Evolutionary conservation across 2,113 vertebrate species (phyloP), one percentile per base, ranked within the genome.

Genomic region (Nothobranchius furzeri): DNA sequence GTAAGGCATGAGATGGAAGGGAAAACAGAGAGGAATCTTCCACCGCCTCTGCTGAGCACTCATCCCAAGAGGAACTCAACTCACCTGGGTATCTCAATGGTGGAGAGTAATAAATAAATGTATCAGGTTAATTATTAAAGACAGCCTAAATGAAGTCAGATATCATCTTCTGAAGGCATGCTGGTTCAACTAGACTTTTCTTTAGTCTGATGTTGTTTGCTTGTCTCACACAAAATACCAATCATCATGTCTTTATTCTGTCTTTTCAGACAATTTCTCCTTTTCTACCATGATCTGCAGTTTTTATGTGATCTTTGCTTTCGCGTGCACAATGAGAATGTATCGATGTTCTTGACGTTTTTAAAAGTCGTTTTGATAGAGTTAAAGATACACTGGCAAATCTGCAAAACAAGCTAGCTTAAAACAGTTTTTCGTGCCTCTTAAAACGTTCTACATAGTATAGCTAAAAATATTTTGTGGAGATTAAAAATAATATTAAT

Each of bases 81-180:
- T 88, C 89, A 92, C 90, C 87, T 88, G 87, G 87, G 87, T 87
- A 78, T 86, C 71, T 84, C 64, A 25, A 48, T 62, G 73, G 69
- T 46, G 70, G 68, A 85, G 70, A 67, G 81, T 64, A 73, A 91
- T 92, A 90, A 90, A 91, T 89, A 89, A 75, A 88, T 79, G 81
- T 64, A 81, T 76, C 37, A 56, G 70, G 83, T 90, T 92, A 88
- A 93, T 90, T 88, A 91, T 90, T 92, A 81, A 92, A 90, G 82
- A 85, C 85, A 82, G 86, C 88, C 78, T 83, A 85, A 92, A 89
- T 56, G 84, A 87, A 87, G 82, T 85, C 72, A 85, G 73, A 88
- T 85, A 17, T 89, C 37, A 8, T 40, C 76, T 83, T 89, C 87
- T 68, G 73, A 77, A 82, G 87, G 54, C 70, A 68, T 36, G 37